phyloP scores from a whole-genome alignment of 2,113 vertebrate genomes.

The Lophotis ruficrista region DNA sequence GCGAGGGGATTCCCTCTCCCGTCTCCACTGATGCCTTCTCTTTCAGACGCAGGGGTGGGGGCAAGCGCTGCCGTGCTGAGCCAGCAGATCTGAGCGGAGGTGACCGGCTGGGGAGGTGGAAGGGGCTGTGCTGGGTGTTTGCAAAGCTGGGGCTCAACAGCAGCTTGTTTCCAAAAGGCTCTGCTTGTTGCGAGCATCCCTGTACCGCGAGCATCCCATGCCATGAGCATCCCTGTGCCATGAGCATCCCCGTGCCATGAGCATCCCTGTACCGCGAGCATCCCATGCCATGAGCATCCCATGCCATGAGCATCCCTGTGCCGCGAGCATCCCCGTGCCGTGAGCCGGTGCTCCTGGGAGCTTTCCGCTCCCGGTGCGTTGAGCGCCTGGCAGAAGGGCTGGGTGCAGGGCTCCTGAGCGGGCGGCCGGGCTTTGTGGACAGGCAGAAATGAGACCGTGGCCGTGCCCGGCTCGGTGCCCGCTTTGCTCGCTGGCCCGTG shows the following conservation, averaged over 20 bases:
- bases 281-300: no score
- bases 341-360: neutral
- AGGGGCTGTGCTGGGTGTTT: neutral
- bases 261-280: no score
- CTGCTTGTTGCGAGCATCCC: rapidly evolving
- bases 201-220: neutral
- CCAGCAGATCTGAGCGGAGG: neutral
- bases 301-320: no score
- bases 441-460: neutral
- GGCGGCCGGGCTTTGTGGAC: neutral
- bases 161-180: neutral
- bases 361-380: neutral
- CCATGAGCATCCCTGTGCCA: neutral
- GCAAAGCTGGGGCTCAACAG: neutral
- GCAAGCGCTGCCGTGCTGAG: neutral
- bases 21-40: neutral
- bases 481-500: neutral
- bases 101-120: rapidly evolving
- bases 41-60: neutral
- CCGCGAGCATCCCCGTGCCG: no score
- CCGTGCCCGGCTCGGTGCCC: neutral
- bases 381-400: neutral
- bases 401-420: rapidly evolving
- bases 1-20: neutral
- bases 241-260: rapidly evolving